Evolutionary conservation across 2,888 invertebrate species (phyloP).

Genomic region (Oxyteleia sp.): DNA sequence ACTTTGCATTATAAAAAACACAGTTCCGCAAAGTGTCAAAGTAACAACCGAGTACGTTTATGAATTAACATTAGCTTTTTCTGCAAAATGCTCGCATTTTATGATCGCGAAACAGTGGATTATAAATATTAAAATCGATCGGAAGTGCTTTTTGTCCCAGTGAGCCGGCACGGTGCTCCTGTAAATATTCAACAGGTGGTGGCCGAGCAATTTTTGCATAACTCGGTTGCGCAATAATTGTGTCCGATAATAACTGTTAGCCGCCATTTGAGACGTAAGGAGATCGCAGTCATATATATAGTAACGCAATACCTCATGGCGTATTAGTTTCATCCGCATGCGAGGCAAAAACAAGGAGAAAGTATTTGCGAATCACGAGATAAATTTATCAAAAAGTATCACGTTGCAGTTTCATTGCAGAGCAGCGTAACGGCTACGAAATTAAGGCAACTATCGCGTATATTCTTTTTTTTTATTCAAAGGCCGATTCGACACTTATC

Average conservation of each 20-base stretch:
- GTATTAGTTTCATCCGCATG: conserved; percentile 61
- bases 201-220: conserved; percentile 47
- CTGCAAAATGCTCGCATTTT: not conserved
- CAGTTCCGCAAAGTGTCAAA: conserved; percentile 3
- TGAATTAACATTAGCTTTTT: conserved; percentile 18
- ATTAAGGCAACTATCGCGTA: conserved; percentile 5
- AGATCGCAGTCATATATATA: conserved; percentile 35
- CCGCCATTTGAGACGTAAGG: conserved; percentile 46
- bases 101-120: not conserved
- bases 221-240: conserved; percentile 59
- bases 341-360: conserved; percentile 58
- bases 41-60: not conserved
- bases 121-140: conserved; percentile 25
- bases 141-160: not conserved
- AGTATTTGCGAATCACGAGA: conserved; percentile 50
- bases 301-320: conserved; percentile 55
- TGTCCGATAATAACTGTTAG: conserved; percentile 51
- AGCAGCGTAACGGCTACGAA: conserved; percentile 5
- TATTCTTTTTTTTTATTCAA: no score
- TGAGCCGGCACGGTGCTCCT: not conserved
- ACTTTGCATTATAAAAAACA: conserved; percentile 10
- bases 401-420: conserved; percentile 26
- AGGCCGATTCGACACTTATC: no score
- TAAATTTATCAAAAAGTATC: conserved; percentile 59
- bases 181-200: conserved; percentile 55